Conservation (phyloP, 2,797 vertebrate genomes). For the Manis javanica region DNA sequence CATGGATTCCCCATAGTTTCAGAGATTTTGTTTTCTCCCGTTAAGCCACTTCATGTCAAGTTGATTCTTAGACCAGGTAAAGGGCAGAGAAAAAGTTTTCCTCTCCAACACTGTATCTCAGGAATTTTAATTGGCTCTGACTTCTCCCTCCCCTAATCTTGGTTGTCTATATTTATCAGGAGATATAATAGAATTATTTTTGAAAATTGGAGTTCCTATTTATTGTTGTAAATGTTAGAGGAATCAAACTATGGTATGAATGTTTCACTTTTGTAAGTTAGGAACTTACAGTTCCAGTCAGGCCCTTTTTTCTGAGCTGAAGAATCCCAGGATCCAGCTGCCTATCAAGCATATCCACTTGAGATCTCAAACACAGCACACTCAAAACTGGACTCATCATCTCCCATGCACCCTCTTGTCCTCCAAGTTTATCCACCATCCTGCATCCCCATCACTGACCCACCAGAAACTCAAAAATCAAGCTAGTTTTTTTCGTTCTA, state of each 20-base stretch:
- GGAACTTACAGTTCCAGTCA: neutral
- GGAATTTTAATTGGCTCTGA: neutral
- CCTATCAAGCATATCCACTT: neutral
- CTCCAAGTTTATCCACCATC: neutral
- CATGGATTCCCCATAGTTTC: too few relatives aligned
- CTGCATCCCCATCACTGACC: neutral
- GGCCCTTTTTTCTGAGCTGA: neutral
- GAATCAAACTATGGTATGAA: neutral
- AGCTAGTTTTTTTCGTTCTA: neutral
- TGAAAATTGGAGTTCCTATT: neutral
- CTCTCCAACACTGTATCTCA: neutral
- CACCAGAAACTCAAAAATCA: neutral
- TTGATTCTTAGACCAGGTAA: too few relatives aligned
- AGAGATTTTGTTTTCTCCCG: too few relatives aligned
- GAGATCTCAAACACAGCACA: neutral
- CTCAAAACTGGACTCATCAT: neutral
- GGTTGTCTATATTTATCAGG: neutral
- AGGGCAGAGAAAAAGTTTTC: too few relatives aligned
- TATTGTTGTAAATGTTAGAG: neutral
- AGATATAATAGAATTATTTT: neutral
- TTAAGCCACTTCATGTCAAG: too few relatives aligned
- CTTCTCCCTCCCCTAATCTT: neutral
- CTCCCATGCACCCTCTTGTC: neutral
- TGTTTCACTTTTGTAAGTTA: neutral
- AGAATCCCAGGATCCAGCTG: neutral